Conservation (phyloP, 2,888 invertebrate species). For the Mantis religiosa region DNA sequence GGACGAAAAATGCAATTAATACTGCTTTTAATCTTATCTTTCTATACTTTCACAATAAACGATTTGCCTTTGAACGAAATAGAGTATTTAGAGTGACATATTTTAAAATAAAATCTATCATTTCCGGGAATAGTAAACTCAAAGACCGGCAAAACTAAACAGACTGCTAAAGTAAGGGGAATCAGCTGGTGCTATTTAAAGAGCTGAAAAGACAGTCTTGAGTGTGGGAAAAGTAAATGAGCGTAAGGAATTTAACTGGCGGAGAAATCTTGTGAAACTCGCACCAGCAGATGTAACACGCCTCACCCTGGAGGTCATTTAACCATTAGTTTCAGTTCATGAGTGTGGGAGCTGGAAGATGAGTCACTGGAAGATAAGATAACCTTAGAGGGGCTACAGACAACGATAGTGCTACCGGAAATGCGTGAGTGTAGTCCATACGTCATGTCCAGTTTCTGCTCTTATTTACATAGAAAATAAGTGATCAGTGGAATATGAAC, state of each 20-base stretch:
- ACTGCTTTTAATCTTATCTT: no score
- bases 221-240: background rate
- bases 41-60: no score
- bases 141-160: no score
- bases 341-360: background rate
- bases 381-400: background rate
- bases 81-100: no score
- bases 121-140: no score
- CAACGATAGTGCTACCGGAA: background rate
- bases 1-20: no score
- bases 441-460: background rate
- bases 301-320: background rate
- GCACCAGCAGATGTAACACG: background rate
- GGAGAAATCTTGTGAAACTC: background rate
- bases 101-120: no score
- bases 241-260: background rate
- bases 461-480: background rate
- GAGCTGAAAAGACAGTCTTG: no score
- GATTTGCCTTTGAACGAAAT: no score
- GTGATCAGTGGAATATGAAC: no score
- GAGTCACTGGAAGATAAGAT: background rate
- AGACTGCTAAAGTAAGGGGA: background rate
- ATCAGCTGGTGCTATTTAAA: background rate
- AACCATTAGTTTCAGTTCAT: background rate
- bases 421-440: background rate